Evolutionary conservation across 2,888 invertebrate species (phyloP).

Genomic region (Emesis russula): DNA sequence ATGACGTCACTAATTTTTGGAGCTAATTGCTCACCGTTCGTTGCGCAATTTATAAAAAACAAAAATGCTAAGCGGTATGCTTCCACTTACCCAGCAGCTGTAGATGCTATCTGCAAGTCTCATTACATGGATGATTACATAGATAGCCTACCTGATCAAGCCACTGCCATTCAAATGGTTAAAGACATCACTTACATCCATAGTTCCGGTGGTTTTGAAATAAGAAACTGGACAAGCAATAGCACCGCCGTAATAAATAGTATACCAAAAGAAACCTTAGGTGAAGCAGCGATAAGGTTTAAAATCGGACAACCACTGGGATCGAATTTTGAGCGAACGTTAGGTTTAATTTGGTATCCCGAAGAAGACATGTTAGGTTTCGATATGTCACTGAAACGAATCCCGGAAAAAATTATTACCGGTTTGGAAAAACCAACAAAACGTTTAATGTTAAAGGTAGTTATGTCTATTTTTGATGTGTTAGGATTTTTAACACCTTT

Average conservation of each 20-base stretch:
- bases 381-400: constrained; percentile 72
- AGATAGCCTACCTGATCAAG: constrained; percentile 70
- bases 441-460: constrained; percentile 64
- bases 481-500: constrained; percentile 83
- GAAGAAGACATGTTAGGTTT: constrained; percentile 75
- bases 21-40: constrained; percentile 73
- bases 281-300: constrained; percentile 67
- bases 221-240: not conserved
- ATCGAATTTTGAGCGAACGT: constrained; percentile 68
- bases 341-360: constrained; percentile 85
- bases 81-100: constrained; percentile 25
- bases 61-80: not conserved
- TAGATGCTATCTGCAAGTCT: constrained; percentile 56
- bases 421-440: constrained; percentile 80
- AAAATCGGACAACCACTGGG: constrained; percentile 62
- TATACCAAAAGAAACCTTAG: constrained; percentile 31
- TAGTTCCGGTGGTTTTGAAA: not conserved
- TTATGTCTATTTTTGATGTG: constrained; percentile 83
- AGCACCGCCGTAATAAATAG: not conserved
- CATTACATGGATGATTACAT: constrained; percentile 86
- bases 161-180: constrained; percentile 63
- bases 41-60: not conserved
- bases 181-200: constrained; percentile 49
- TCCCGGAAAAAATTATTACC: constrained; percentile 55
- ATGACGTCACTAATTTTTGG: constrained; percentile 68